Percentiles rank a stretch among this genome's conserved stretches.
phyloP scores from a whole-genome alignment of 2,113 vertebrate genomes.

The Rhineura floridana region DNA sequence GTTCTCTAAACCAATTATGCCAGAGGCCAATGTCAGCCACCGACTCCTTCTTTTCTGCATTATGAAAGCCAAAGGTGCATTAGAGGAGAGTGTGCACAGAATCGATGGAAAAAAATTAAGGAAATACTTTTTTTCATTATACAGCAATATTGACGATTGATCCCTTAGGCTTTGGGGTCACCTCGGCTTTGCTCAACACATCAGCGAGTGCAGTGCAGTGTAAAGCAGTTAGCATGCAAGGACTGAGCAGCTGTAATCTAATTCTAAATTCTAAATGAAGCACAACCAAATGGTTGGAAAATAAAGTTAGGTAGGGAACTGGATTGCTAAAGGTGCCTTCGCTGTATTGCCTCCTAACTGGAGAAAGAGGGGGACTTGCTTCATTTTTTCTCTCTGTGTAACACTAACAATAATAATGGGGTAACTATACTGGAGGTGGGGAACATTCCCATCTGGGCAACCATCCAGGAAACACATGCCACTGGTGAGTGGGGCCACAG shows the following conservation, averaged over 20 bases:
- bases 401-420: slow-evolving; percentile 44
- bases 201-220: slow-evolving; percentile 14
- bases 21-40: slow-evolving; percentile 33
- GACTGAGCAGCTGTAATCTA: slow-evolving; percentile 48
- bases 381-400: slow-evolving; percentile 21
- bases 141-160: slow-evolving; percentile 72
- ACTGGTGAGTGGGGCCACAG: no score
- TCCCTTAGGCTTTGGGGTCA: slow-evolving; percentile 65
- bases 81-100: slow-evolving; percentile 61
- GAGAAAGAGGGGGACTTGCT: background rate
- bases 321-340: slow-evolving; percentile 20
- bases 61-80: slow-evolving; percentile 52
- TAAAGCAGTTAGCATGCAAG: slow-evolving; percentile 52
- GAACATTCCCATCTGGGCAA: no score
- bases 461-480: no score
- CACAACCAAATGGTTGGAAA: slow-evolving; percentile 44
- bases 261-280: slow-evolving; percentile 66
- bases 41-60: slow-evolving; percentile 49
- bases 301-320: slow-evolving; percentile 49
- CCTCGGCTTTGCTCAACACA: slow-evolving; percentile 57
- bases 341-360: slow-evolving; percentile 37
- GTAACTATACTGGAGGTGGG: background rate
- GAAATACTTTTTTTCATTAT: slow-evolving; percentile 72
- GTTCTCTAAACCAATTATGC: slow-evolving; percentile 50
- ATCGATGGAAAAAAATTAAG: slow-evolving; percentile 69